A percentile compares a stretch with the other conserved stretches of the same genome.
phyloP scores from a whole-genome alignment of 2,888 invertebrate genomes.

The Scotopteryx bipunctaria region DNA sequence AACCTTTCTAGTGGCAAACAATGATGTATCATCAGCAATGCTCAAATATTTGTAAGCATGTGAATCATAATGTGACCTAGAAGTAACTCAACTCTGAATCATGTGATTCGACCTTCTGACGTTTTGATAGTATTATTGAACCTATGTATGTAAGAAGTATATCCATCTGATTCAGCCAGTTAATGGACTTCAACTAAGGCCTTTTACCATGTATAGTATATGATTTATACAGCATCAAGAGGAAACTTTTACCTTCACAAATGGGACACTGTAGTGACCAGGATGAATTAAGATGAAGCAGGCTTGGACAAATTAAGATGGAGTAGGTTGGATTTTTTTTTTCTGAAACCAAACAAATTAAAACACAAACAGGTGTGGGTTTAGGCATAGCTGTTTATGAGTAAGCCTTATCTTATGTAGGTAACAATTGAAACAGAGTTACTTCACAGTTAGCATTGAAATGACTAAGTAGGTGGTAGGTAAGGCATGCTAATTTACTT shows the following conservation, averaged over 20 bases:
- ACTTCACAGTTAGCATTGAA: constrained; percentile 23
- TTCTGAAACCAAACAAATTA: too few relatives aligned
- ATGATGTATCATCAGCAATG: constrained; percentile 37
- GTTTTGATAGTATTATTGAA: constrained; percentile 29
- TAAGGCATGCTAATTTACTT: constrained; percentile 36
- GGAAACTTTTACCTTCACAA: too few relatives aligned
- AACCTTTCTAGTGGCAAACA: constrained; percentile 18
- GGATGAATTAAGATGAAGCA: too few relatives aligned
- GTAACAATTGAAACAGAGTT: constrained; percentile 29
- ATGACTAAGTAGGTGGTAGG: constrained; percentile 11
- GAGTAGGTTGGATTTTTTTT: too few relatives aligned
- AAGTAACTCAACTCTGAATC: constrained; percentile 51
- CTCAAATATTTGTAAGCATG: constrained; percentile 42
- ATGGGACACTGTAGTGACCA: too few relatives aligned
- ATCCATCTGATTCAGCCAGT: too few relatives aligned
- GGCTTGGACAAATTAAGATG: too few relatives aligned
- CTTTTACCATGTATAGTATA: background rate
- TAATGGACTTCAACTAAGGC: background rate
- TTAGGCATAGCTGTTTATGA: background rate
- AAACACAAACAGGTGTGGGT: background rate
- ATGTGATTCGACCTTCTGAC: constrained; percentile 53
- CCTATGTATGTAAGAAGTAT: too few relatives aligned
- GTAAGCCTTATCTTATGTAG: constrained; percentile 36
- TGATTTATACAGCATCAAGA: too few relatives aligned
- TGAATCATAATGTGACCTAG: constrained; percentile 62